A percentile compares a stretch with the other conserved stretches of the same genome.
Conservation (phyloP, 2,113 vertebrate genomes). For the Natator depressus region DNA sequence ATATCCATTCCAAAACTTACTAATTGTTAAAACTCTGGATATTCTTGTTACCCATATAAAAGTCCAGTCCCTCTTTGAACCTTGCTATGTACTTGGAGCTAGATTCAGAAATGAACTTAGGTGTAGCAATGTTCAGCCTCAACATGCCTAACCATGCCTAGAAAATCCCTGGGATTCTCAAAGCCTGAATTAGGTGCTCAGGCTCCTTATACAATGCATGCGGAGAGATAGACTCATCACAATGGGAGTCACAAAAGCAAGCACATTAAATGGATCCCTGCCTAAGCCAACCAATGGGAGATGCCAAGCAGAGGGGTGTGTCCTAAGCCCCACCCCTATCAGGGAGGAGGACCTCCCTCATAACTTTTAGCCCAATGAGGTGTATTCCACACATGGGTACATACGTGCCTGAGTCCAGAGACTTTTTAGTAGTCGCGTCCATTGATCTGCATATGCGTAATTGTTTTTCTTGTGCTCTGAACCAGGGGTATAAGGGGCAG, state of each 20-base stretch:
- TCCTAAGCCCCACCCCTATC: neutral
- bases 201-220: neutral
- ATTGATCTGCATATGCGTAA: too few species aligned
- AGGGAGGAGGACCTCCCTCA: too few species aligned
- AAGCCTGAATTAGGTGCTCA: neutral
- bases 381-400: too few species aligned
- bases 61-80: neutral
- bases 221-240: neutral
- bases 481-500: too few species aligned
- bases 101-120: neutral
- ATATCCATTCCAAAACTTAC: neutral
- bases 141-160: neutral
- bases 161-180: neutral
- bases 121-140: neutral
- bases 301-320: neutral
- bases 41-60: rapidly evolving
- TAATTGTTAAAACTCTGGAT: neutral
- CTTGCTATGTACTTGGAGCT: neutral
- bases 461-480: too few species aligned
- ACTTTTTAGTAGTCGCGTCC: too few species aligned
- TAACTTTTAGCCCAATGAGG: neutral
- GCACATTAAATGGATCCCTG: neutral
- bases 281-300: neutral
- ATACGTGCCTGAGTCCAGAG: too few species aligned
- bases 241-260: neutral